Evolutionary conservation across 1,140 invertebrate species (phyloP).

Genomic region (Pteromalus puparum): DNA sequence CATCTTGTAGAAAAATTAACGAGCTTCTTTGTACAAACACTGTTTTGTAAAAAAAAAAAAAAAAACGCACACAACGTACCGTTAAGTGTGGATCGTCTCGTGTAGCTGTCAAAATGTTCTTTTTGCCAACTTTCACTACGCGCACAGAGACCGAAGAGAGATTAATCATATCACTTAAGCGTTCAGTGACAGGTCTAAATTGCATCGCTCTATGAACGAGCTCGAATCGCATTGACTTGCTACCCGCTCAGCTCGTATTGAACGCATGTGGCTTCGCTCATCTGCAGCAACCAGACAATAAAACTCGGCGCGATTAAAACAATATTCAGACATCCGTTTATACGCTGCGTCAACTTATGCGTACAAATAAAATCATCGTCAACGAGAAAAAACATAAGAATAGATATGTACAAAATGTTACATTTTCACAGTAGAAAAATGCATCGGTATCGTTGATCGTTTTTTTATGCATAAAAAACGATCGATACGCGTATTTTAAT

Average conservation of each 20-base stretch:
- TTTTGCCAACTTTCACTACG: slow-evolving; percentile 7
- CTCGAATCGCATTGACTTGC: slow-evolving; percentile 27
- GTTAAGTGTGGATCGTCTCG: neutral
- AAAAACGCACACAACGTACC: neutral
- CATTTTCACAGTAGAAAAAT: slow-evolving; percentile 30
- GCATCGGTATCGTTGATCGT: neutral
- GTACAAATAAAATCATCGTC: neutral
- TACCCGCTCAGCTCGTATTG: neutral
- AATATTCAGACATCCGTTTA: slow-evolving; percentile 26
- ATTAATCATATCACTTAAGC: slow-evolving; percentile 43
- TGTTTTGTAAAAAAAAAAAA: neutral
- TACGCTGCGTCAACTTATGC: slow-evolving; percentile 1
- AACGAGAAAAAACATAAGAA: slow-evolving; percentile 12
- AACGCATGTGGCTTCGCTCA: neutral
- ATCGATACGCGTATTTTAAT: slow-evolving; percentile 13
- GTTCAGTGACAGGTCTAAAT: slow-evolving; percentile 45
- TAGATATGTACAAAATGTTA: slow-evolving; percentile 36
- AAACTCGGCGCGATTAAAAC: neutral
- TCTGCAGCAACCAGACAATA: neutral
- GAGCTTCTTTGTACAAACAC: neutral
- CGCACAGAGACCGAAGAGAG: neutral
- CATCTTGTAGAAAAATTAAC: neutral
- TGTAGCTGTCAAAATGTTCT: slow-evolving; percentile 17
- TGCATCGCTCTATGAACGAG: slow-evolving; percentile 34
- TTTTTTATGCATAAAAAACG: neutral